phyloP scores from a whole-genome alignment of 37 sponge, comb jelly and placozoan species.

The Petrosia ficiformis region DNA sequence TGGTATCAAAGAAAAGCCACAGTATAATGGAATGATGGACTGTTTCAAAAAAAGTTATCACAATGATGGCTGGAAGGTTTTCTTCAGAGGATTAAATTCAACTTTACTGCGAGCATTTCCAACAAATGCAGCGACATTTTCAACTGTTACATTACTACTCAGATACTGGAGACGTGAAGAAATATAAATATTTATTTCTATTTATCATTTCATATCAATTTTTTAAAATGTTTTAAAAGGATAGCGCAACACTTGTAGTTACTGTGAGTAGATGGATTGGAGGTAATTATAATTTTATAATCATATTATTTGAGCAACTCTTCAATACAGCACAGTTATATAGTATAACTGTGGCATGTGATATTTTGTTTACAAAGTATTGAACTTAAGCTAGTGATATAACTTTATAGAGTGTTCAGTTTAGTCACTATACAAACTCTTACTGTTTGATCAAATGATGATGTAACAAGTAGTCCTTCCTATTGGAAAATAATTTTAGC shows the following conservation, averaged over 20 bases:
- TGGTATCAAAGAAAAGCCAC: constrained; percentile 15
- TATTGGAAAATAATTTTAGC: constrained; percentile 16
- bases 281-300: too few relatives aligned
- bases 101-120: constrained; percentile 71
- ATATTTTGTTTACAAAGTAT: not conserved
- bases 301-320: too few relatives aligned
- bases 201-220: too few relatives aligned
- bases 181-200: too few relatives aligned
- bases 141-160: constrained; percentile 34
- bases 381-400: too few relatives aligned
- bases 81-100: constrained; percentile 50
- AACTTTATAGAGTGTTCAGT: constrained; percentile 82
- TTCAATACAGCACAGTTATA: too few relatives aligned
- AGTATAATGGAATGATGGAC: constrained; percentile 63
- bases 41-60: constrained; percentile 63
- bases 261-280: too few relatives aligned
- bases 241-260: too few relatives aligned
- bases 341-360: too few relatives aligned
- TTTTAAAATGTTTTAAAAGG: too few relatives aligned
- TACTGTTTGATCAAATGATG: constrained; percentile 95
- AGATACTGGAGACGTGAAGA: constrained; percentile 10
- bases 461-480: constrained; percentile 93
- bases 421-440: constrained; percentile 93
- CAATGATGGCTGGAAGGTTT: constrained; percentile 36
- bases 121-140: constrained; percentile 73